These are phyloP conservation scores for Orbicella faveolata DNA, from an alignment of 64 coral and sea anemone genomes.

Conservation along the genomic window DNA sequence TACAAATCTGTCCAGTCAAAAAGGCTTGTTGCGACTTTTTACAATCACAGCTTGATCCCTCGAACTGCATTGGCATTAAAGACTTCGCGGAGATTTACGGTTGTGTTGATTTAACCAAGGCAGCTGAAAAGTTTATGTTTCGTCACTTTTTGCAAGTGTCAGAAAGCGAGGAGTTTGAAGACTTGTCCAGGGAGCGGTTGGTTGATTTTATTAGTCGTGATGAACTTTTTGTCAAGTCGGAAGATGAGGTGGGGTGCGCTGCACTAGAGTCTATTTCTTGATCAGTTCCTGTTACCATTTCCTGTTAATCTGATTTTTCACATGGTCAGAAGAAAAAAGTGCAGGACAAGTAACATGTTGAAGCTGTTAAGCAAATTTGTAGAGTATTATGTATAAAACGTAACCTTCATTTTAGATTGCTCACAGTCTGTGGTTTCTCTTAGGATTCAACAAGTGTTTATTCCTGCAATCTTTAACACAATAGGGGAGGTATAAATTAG, in stretches of 20 bases:
- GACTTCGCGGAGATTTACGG: constrained; percentile 54
- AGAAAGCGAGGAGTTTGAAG: constrained; percentile 54
- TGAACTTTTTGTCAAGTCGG: constrained; percentile 69
- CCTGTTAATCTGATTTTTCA: not conserved
- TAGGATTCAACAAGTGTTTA: too few species aligned
- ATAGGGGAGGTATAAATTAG: too few species aligned
- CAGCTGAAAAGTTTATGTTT: constrained; percentile 58
- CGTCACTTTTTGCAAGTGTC: constrained; percentile 68
- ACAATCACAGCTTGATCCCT: constrained; percentile 60
- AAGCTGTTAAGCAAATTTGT: too few species aligned
- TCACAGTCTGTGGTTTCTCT: too few species aligned
- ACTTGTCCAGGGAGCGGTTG: constrained; percentile 36
- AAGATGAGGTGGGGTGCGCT: constrained; percentile 58
- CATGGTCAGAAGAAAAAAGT: too few species aligned
- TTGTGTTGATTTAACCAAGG: constrained; percentile 46
- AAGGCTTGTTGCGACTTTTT: constrained; percentile 71
- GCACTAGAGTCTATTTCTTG: not conserved
- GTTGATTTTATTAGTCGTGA: constrained; percentile 47
- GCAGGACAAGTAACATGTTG: too few species aligned
- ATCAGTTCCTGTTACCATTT: not conserved
- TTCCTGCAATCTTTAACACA: too few species aligned
- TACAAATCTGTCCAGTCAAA: constrained; percentile 61
- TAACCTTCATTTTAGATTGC: too few species aligned
- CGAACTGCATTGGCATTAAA: constrained; percentile 75
- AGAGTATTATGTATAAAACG: too few species aligned